A percentile compares a stretch with the other conserved stretches of the same genome.
Evolutionary conservation across 2,888 invertebrate genomes (phyloP).

Genomic region (Sericinus montela): DNA sequence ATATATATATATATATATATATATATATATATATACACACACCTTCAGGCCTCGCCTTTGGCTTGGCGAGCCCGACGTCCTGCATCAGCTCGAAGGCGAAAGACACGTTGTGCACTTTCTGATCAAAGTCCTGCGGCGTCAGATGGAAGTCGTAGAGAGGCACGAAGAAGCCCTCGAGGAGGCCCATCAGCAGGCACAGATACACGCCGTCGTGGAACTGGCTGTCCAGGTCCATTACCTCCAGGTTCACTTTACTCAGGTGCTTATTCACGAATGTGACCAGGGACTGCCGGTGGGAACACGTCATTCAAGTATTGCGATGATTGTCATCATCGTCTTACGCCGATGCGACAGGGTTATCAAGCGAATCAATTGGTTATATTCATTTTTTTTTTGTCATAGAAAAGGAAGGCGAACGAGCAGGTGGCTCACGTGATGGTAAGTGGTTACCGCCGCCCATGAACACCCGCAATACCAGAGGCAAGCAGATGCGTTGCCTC

Average conservation of each 20-base stretch:
- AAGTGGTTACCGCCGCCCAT: no score
- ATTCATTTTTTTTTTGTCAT: no score
- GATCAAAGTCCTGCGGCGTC: conserved; percentile 93
- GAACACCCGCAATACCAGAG: no score
- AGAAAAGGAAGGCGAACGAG: no score
- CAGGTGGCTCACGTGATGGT: no score
- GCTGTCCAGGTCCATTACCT: conserved; percentile 94
- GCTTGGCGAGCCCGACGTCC: conserved; percentile 94
- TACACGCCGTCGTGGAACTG: conserved; percentile 99
- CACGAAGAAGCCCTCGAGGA: conserved; percentile 98
- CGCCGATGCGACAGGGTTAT: no score
- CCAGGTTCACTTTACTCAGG: conserved; percentile 96
- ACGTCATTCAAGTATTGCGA: no score
- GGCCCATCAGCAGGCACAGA: conserved; percentile 95
- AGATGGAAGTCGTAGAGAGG: conserved; percentile 96
- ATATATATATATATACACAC: no score
- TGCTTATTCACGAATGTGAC: conserved; percentile 99
- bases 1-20: no score
- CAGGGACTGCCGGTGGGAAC: conserved; percentile 83
- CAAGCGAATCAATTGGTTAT: no score
- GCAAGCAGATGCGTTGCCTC: no score
- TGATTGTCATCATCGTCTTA: no score
- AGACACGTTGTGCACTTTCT: conserved; percentile 97
- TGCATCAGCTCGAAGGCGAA: conserved; percentile 99
- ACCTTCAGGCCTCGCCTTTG: conserved; percentile 98